Evolutionary conservation across 2,888 invertebrate species (phyloP), one percentile per base, ranked within the genome.

Genomic region (Trisateles emortualis): DNA sequence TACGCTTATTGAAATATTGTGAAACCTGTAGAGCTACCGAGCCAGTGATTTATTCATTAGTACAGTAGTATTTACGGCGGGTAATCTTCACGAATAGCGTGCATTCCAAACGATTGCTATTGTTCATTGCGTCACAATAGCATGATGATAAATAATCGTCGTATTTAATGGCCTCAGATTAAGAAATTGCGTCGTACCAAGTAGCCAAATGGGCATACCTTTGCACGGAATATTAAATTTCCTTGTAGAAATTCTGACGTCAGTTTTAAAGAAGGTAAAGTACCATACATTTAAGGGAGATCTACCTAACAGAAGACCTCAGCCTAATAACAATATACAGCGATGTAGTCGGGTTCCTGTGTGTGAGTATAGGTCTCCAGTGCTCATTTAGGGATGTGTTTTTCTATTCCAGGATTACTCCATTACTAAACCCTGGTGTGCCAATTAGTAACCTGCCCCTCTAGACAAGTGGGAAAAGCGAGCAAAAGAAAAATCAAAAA

Each of bases 11-110:
- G 61, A 58, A 68, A 61, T 64, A 63, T 57, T 57, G 53, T 65
- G 43, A 48, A 55, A 70, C 67, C 71, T 71, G 71, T 71, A 44
- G 66, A 70, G 61, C 59, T 44, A 50, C 44, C 10, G 54, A 56
- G 43, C 44, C 46, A 17, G 51, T 64, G 58, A 71, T 70, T 64
- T 68, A 71, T 71, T 60, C 45, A 71, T 58, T 52, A 60, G 30
- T 58, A 40, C 50, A 60, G 30, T 58, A 40, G 45, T 52, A 51
- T 69, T 53, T 53, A 60, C 26, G 46, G 41, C 35, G 3, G n/a
- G 17, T 29, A 39, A 39, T 52, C 24, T 45, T 40, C 24, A 19
- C 38, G 19, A 29, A 56, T 52, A 40, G 42, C 19, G n/a, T 50
- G 59, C 40, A 65, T 55, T 36, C 35, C 32, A 10, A 16, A 5